Evolutionary conservation across 2,888 invertebrate genomes (phyloP), one percentile per base, ranked within the genome.

Genomic region (Xestia xanthographa): DNA sequence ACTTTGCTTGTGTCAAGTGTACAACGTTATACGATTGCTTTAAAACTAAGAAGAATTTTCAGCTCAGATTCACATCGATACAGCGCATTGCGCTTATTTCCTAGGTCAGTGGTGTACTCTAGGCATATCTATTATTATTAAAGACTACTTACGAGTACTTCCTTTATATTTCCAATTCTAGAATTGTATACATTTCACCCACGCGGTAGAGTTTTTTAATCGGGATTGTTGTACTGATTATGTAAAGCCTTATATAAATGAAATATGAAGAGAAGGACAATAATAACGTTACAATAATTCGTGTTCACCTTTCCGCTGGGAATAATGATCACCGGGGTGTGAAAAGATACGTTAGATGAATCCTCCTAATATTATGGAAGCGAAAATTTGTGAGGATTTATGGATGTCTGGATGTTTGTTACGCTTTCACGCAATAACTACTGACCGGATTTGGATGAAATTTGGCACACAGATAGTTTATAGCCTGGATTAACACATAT

Each of bases 61-160:
- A 62, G 69, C 66, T 66, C n/a, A 56, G 66, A 63, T 62, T 62
- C 66, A 77, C 69, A 65, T 83, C 79, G 65, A 83, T 69, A 58
- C 43, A 41, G 83, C 79, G 69, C 70, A 83, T 9, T 80, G 83
- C 83, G 63, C 53, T 69, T 68, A 34, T 22, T 60, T 60, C 70
- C 38, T 68, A 34, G 53, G 66, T 78, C 45, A 69, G 50, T 20
- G 45, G 58, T 43, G 50, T 50, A 45, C 38, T 75, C 26, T 29
- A 41, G 48, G 5, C 11, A 56, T 68, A n/a, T 58, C 56, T 77
- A 38, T n/a, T 77, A 43, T 58, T 58, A 67, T 67, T 63, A 50
- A 67, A 58, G 48, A 58, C 26, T 41, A n/a, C n/a, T n/a, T n/a
- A n/a, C 38, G 6, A 1, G 17, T 58, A 48, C 5, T 17, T 48